Base-by-base conservation (phyloP, 2,888 invertebrate genomes). In the Zygaena filipendulae region DNA sequence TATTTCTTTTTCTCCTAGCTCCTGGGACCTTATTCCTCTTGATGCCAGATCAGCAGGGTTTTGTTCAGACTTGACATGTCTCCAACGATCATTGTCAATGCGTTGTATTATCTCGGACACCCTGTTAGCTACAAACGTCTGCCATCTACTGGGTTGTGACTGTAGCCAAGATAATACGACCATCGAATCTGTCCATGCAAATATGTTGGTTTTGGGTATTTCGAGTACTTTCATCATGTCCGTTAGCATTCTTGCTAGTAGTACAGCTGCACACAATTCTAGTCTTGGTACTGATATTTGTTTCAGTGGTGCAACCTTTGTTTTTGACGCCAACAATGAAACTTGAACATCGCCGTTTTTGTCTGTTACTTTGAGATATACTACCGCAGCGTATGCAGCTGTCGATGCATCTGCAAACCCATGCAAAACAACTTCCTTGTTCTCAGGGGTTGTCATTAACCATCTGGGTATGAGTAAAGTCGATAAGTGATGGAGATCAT, bases 181-280 rank as follows among this genome's bases (percentile, higher is more conserved):
- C 11, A 9, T 31, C 4, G 30, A 31, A 18, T 31, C 30, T 3
- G 30, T 27, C 30, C 30, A 31, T 2, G n/a, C 8, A 24, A 24
- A 36, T 4, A 40, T 22, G 4, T 39, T 20, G 4, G 23, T 2
- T 16, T 24, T 13, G 11, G 36, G 33, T 13, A 47, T 38, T 20
- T 27, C 34, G 5, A 16, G 8, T 6, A 22, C 11, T n/a, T 11
- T 7, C 1, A 23, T 7, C 2, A 7, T 8, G 2, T 20, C 11
- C 3, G n/a, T 8, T 3, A 28, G 11, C 6, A 28, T 10, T 2
- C 13, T 5, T 3, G 25, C 18, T 6, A 30, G 11, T 8, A 30
- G 10, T 3, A 25, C 9, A 9, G 30, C 30, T 5, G 22, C 21
- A 11, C 30, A 30, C 7, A 30, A 20, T 13, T 30, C 30, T 3